Base-by-base conservation (phyloP, 2,888 invertebrate genomes). In the Tillus elongatus region DNA sequence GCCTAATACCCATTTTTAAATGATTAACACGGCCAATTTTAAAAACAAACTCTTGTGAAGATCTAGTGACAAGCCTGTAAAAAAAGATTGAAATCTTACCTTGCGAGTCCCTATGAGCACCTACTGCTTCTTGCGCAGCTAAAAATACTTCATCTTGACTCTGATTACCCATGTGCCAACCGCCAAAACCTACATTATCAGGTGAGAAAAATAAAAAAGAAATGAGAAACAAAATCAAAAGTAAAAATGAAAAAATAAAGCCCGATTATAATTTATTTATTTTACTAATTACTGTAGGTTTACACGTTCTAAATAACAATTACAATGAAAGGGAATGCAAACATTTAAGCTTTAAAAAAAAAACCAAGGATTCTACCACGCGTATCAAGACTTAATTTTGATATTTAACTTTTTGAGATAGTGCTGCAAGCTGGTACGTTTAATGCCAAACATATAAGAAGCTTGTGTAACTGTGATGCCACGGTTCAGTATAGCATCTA, bases 21-120 rank as follows among this genome's bases (percentile, higher is more conserved):
- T n/a, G n/a, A n/a, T n/a, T n/a, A n/a, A n/a, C n/a, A n/a, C n/a
- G n/a, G n/a, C n/a, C n/a, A n/a, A n/a, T n/a, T n/a, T n/a, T n/a
- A n/a, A n/a, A n/a, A n/a, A n/a, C n/a, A n/a, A n/a, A n/a, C n/a
- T n/a, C n/a, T n/a, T n/a, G n/a, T n/a, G n/a, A n/a, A n/a, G n/a
- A n/a, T n/a, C n/a, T n/a, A n/a, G n/a, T 24, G 40, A 50, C 52
- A 54, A 43, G 51, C 40, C 43, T 33, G 40, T 45, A 41, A 45
- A 44, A 44, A 49, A 51, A 52, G 45, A 13, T 37, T 41, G 45
- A n/a, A n/a, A n/a, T 71, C 86, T 83, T 86, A 88, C 88, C 88
- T 88, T 88, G 87, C 67, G 85, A 82, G 73, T 88, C 88, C 71
- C 87, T 78, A 69, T 85, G 85, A 71, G 79, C 78, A 70, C 74